Conservation (phyloP, 1,140 invertebrate species). For the Bombus superbus region DNA sequence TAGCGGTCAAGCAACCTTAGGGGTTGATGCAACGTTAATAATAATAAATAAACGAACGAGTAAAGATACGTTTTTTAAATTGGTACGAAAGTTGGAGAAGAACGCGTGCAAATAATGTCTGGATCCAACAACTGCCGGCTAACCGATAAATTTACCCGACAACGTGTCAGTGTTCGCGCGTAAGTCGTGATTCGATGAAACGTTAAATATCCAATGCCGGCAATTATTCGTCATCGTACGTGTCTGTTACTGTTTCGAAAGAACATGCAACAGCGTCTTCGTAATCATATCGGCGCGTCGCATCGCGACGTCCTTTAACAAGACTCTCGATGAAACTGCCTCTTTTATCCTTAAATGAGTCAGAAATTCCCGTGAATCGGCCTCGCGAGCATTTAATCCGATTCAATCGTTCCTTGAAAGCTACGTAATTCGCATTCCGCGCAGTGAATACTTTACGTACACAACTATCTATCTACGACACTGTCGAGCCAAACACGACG, state of each 20-base stretch:
- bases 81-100: too few relatives aligned
- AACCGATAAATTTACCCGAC: too few relatives aligned
- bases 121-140: too few relatives aligned
- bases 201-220: background rate
- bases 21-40: too few relatives aligned
- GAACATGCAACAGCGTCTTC: background rate
- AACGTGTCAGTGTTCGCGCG: background rate
- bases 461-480: background rate
- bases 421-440: background rate
- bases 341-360: background rate
- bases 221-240: background rate
- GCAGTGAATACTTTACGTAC: background rate
- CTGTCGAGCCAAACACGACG: background rate
- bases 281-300: background rate
- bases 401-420: conserved; percentile 8
- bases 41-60: too few relatives aligned
- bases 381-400: background rate
- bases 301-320: background rate
- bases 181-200: background rate
- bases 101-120: too few relatives aligned
- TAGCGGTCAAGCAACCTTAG: too few relatives aligned
- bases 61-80: too few relatives aligned
- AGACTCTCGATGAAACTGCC: background rate
- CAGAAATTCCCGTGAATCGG: background rate
- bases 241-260: background rate